Evolutionary conservation across 2,888 invertebrate species (phyloP), one percentile per base, ranked within the genome.

Genomic region (Oscheius myriophilus): DNA sequence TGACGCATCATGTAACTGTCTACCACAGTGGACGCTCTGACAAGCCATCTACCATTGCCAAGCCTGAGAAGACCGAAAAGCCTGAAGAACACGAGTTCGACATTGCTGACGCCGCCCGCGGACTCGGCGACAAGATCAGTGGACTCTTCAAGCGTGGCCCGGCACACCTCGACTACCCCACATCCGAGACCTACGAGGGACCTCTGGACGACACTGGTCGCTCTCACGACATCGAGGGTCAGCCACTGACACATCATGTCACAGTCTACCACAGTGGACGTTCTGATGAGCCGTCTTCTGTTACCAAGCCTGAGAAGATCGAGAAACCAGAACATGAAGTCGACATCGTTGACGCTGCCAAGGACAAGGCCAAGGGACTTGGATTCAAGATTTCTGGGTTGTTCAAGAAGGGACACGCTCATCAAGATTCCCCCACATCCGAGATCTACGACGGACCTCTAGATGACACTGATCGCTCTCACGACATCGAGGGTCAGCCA

Each of bases 181-280:
- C 53, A 42, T 64, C 58, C 43, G 76, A 72, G 45, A 25, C 26
- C 46, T 81, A 71, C 42, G 61, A 61, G 9, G 80, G 80, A 42
- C 75, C 73, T 42, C 42, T 75, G 18, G 69, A 72, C 21, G 53
- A 66, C 23, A 73, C 72, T 42, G 23, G 33, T 43, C 51, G 70
- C 23, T 45, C 63, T 12, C 42, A 33, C 18, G 78, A 80, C 62
- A 69, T 81, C 51, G 70, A 69, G 14, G 72, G 70, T 18, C 41
- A 65, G 14, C 78, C 80, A 42, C 66, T 80, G 39, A 69, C 70
- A 12, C 64, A 65, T 21, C 69, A 76, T 51, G 78, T 81, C 16
- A 25, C 65, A 46, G 71, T 73, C 33, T 80, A 81, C 54, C 78
- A 71, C 41, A 23, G 49, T 42, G 75, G 79, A 33, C 41, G 69